Evolutionary conservation across 2,888 invertebrate genomes (phyloP), one percentile per base, ranked within the genome.

Genomic region (Scaptomyza flava): DNA sequence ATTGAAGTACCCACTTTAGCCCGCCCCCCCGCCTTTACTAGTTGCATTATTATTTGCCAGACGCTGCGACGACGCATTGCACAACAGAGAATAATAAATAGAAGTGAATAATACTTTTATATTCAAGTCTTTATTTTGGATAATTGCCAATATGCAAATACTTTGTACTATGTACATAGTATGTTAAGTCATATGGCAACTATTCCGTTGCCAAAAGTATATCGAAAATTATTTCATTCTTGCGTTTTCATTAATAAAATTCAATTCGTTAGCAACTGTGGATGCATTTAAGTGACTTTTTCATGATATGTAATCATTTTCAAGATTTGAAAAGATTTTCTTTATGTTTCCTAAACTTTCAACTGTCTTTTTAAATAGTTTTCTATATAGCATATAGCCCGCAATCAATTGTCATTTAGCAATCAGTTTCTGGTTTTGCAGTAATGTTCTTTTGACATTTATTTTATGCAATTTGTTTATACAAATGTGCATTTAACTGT

Each of bases 401-500:
- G 23, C 27, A n/a, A n/a, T 27, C 6, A 27, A 27, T 27, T 27
- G 27, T 27, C 27, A 27, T 27, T 27, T 27, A 27, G 34, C 34
- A 34, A 34, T 12, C 12, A 12, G 36, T n/a, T 36, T 36, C 7
- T 6, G 27, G n/a, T 5, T 36, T 36, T 2, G n/a, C 12, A 36
- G 34, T 23, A 23, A 23, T 23, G 23, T 36, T 12, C n/a, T 36
- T 36, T 3, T 8, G 2, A 33, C 9, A 9, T 36, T 12, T 33
- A 11, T 11, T 33, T 9, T 9, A 33, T 36, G 36, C 36, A 14
- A 14, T 79, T 83, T 81, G 68, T 87, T 84, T 68, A 62, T 64
- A 79, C 80, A 78, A 69, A 87, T 81, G 68, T 72, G 62, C 68
- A 68, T 64, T 79, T 82, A 88, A 81, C 33, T 20, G 31, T 74